A percentile compares a stretch with the other conserved stretches of the same genome.
Conservation (phyloP, 1,140 invertebrate species). For the Thalassaphorura encarpata region DNA sequence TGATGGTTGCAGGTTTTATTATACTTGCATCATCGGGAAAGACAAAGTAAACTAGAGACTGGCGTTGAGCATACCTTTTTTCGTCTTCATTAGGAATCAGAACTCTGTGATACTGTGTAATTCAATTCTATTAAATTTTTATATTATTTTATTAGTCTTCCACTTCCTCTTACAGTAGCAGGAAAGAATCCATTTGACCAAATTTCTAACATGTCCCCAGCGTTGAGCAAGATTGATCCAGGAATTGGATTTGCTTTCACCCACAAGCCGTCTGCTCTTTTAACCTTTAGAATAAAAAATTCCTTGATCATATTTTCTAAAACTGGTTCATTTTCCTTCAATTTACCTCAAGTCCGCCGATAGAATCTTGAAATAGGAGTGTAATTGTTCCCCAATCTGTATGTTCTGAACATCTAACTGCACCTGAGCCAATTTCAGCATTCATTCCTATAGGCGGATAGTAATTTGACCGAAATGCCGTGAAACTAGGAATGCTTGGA, state of each 20-base stretch:
- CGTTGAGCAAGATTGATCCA: constrained; percentile 64
- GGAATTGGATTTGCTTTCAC: constrained; percentile 62
- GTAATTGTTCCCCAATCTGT: constrained; percentile 25
- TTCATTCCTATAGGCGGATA: constrained; percentile 19
- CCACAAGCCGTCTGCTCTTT: constrained; percentile 53
- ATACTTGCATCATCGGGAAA: constrained; percentile 13
- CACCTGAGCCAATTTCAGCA: neutral
- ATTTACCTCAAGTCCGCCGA: constrained; percentile 22
- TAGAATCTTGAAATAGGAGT: constrained; percentile 25
- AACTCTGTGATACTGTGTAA: constrained; percentile 13
- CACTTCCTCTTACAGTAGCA: constrained; percentile 48
- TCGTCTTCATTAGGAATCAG: constrained; percentile 13
- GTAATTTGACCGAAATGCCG: constrained; percentile 5
- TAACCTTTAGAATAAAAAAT: constrained; percentile 9
- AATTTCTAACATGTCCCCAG: constrained; percentile 61
- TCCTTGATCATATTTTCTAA: neutral
- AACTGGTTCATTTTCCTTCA: neutral
- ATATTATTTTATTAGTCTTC: neutral
- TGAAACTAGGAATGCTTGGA: neutral
- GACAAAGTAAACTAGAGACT: constrained; percentile 15
- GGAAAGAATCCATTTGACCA: constrained; percentile 62
- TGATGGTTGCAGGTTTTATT: too few relatives aligned
- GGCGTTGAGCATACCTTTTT: neutral
- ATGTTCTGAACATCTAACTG: constrained; percentile 21
- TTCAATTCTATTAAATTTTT: neutral